Base-by-base conservation (phyloP, 1,140 invertebrate species). In the Drosophila aff. region DNA sequence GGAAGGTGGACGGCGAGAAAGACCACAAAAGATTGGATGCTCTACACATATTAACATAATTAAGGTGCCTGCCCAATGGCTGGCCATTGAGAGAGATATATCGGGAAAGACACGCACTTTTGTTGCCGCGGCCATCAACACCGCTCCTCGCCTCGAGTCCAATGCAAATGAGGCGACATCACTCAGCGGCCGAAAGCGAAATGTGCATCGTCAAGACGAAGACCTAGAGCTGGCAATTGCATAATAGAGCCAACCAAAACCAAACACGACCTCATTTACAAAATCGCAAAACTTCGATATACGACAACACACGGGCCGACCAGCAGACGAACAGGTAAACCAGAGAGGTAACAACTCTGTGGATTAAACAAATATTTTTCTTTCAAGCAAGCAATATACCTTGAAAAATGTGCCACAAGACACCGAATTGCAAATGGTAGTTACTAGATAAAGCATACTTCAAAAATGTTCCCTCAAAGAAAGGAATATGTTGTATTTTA, bases 41-140 rank as follows among this genome's bases (percentile, higher is more conserved):
- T 50, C 52, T 33, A 57, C 53, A 72, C 49, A 68, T 61, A 83
- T 87, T 84, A 87, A 53, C 84, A 89, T 89, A 89, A 89, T 90
- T 84, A 79, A 79, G 81, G 62, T 55, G 77, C 81, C 72, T 75
- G 52, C 81, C 76, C 79, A 83, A 76, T 81, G 77, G 67, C 67
- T 71, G 67, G 36, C 28, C 67, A 71, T 68, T 71, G 63, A 67
- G 40, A 55, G 67, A 65, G 50, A 63, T 13, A 60, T 46, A 60
- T 13, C 40, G 40, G 40, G n/a, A 67, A 47, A 82, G 47, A 68
- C 58, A 82, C 67, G 58, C 71, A 82, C 73, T 66, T 64, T 57
- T 68, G 63, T 55, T 23, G 47, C 63, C 15, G 63, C 65, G 43
- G 71, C 80, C 73, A 85, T 77, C 77, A 85, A 81, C 77, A 58